Conservation (phyloP, 2,113 vertebrate species). For the Argyrosomus japonicus region DNA sequence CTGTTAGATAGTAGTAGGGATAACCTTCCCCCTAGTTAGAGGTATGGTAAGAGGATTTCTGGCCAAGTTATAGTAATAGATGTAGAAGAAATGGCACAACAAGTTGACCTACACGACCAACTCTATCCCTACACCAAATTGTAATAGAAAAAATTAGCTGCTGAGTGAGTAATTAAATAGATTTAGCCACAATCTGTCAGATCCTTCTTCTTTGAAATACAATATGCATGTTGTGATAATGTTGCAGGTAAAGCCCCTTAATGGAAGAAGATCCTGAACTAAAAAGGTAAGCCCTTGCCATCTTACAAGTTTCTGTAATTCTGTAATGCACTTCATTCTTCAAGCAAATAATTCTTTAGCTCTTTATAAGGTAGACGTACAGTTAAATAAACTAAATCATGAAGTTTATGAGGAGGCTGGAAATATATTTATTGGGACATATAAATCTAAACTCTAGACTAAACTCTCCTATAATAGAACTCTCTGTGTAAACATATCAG, state of each 20-base stretch:
- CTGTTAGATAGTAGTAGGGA: neutral
- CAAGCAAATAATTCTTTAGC: neutral
- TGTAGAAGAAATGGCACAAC: neutral
- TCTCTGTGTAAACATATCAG: neutral
- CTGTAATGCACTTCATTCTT: slow-evolving; percentile 14
- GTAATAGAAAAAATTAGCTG: neutral
- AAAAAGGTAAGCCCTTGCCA: slow-evolving; percentile 29
- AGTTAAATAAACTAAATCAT: neutral
- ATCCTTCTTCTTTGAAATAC: neutral
- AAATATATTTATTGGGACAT: neutral
- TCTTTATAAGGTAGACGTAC: neutral
- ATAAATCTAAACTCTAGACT: neutral
- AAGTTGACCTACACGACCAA: neutral
- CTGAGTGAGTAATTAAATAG: neutral
- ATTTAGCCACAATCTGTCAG: slow-evolving; percentile 11
- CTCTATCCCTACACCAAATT: neutral
- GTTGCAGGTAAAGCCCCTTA: slow-evolving; percentile 29
- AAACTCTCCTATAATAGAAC: neutral
- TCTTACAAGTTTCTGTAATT: slow-evolving; percentile 17
- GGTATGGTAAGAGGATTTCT: neutral
- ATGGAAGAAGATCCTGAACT: slow-evolving; percentile 5
- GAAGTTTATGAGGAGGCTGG: neutral
- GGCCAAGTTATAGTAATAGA: no score
- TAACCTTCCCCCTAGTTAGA: neutral
- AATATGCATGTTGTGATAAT: neutral